Evolutionary conservation across 2,113 vertebrate genomes (phyloP).

Genomic region (Turdus rufiventris): DNA sequence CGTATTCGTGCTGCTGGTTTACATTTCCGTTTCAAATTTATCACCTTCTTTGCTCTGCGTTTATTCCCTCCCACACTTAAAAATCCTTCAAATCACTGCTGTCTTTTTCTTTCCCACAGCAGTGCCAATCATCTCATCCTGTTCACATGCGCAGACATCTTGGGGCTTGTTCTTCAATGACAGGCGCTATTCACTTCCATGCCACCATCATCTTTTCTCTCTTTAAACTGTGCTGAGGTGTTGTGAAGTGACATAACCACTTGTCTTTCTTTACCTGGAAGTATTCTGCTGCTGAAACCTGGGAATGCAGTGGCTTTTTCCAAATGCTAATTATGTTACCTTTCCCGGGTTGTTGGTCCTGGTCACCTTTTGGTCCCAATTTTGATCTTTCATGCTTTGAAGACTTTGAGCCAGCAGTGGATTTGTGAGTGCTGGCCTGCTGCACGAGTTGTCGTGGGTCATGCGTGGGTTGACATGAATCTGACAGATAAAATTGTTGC

Average conservation of each 20-base stretch:
- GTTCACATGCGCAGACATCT: not conserved
- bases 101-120: not conserved
- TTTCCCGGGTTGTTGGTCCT: not conserved
- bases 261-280: not conserved
- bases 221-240: not conserved
- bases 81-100: not conserved
- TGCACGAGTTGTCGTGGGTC: accelerated
- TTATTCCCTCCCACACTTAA: not conserved
- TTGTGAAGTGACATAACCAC: not conserved
- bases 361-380: not conserved
- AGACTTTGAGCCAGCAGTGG: not conserved
- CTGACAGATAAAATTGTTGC: not conserved
- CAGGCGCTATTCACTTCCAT: not conserved
- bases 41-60: not conserved
- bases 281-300: not conserved
- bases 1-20: not conserved
- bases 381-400: not conserved
- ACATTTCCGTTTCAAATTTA: not conserved
- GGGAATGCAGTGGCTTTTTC: not conserved
- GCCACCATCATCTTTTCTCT: not conserved
- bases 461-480: not conserved
- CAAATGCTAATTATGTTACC: accelerated
- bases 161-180: not conserved
- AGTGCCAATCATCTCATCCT: not conserved
- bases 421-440: not conserved